Evolutionary conservation across 2,113 vertebrate species (phyloP).

Genomic region (Zapus hudsonius): DNA sequence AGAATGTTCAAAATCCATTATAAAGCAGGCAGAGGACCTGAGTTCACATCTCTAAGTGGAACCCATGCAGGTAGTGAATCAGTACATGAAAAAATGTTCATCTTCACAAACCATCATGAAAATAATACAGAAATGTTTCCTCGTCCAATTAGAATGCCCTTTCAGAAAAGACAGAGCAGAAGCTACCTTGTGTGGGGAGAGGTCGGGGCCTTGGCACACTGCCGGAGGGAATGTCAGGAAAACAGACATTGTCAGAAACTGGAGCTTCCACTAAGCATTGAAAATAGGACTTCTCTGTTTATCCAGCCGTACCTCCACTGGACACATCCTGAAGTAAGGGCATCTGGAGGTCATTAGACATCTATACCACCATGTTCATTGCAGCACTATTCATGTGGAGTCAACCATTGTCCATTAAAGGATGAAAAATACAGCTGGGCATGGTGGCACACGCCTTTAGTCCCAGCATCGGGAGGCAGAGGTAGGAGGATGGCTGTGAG

Average conservation of each 20-base stretch:
- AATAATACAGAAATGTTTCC: neutral
- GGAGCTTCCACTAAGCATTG: neutral
- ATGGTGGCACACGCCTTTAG: too few relatives aligned
- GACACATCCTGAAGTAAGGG: too few relatives aligned
- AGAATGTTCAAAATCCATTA: neutral
- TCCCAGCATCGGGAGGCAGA: too few relatives aligned
- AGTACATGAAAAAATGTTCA: neutral
- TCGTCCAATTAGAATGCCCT: neutral
- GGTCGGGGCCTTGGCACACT: neutral
- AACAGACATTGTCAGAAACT: neutral
- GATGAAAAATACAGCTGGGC: too few relatives aligned
- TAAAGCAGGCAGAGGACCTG: neutral
- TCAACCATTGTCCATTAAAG: too few relatives aligned
- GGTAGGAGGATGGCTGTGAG: too few relatives aligned
- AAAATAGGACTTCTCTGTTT: too few relatives aligned
- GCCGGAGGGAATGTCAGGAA: neutral
- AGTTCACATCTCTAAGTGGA: neutral
- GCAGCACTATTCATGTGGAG: too few relatives aligned
- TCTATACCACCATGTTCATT: too few relatives aligned
- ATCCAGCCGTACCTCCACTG: neutral
- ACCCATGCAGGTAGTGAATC: too few relatives aligned
- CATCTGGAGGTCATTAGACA: neutral
- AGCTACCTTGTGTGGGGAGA: neutral
- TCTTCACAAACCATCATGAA: neutral
- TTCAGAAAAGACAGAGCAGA: neutral